Conservation (phyloP, 2,113 vertebrate genomes). For the Axis porcinus region DNA sequence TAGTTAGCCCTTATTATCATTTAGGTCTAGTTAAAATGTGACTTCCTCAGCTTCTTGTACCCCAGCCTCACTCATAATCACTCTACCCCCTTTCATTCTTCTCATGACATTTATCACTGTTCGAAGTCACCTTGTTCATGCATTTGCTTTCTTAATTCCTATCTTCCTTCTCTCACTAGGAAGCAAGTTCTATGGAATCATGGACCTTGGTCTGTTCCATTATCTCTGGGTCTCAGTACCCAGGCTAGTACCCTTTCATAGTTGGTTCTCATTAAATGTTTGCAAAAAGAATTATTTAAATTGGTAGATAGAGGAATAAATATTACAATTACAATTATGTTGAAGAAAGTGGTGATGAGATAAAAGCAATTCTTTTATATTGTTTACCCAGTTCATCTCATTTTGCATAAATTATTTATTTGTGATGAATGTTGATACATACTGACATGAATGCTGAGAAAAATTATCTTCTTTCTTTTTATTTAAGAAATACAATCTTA, state of each 20-base stretch:
- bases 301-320: not conserved
- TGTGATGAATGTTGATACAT: not conserved
- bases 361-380: not conserved
- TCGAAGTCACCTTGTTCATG: not conserved
- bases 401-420: not conserved
- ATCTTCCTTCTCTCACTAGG: not conserved
- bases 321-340: rapidly evolving
- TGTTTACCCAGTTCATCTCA: not conserved
- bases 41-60: not conserved
- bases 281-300: not conserved
- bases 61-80: no score
- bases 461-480: not conserved
- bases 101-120: not conserved
- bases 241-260: not conserved
- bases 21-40: not conserved
- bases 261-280: not conserved
- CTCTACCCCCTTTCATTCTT: not conserved
- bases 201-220: not conserved
- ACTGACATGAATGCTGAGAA: not conserved
- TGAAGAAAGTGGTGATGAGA: not conserved
- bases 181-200: not conserved
- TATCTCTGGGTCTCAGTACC: not conserved
- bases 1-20: not conserved
- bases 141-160: not conserved
- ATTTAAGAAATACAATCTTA: not conserved